Percentiles rank a stretch among this genome's conserved stretches.
phyloP scores from a whole-genome alignment of 2,113 vertebrate species.

The Sus scrofa region T2T-Sscrofa CM000812.6:80808501-80809000 shows the following conservation, averaged over 20 bases:
- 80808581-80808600: constrained; percentile 61
- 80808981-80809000: not conserved
- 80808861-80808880: not conserved
- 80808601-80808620: constrained; percentile 41
- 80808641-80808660: constrained; percentile 17
- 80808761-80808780: not conserved
- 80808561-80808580: constrained; percentile 70
- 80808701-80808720: constrained; percentile 1
- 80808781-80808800: constrained; percentile 57
- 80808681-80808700: constrained; percentile 25
- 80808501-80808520: constrained; percentile 59
- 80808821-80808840: constrained; percentile 17
- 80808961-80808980: not conserved
- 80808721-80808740: not conserved
- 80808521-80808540: constrained; percentile 60
- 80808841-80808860: constrained; percentile 22
- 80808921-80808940: not conserved
- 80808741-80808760: not conserved
- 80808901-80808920: not conserved
- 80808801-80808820: not conserved
- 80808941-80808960: not conserved
- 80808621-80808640: constrained; percentile 14
- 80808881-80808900: constrained; percentile 27
- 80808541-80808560: constrained; percentile 59
- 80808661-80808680: not conserved